Evolutionary conservation across 1,140 invertebrate genomes (phyloP), one percentile per base, ranked within the genome.

Genomic region (Aphelinus atriplicis): DNA sequence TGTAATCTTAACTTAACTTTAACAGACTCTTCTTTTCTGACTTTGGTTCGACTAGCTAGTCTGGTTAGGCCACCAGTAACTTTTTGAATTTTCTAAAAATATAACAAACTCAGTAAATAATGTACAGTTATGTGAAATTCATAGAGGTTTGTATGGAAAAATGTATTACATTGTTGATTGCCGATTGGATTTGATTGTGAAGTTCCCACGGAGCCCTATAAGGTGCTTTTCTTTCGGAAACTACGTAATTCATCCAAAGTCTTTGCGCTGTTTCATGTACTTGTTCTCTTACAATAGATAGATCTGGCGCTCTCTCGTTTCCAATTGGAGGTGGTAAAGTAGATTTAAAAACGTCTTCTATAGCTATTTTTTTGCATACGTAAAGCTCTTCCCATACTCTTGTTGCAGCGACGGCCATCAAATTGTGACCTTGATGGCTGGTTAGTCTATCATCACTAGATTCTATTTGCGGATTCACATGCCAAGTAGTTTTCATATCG

Each of bases 311-410:
- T 79, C 94, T 93, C 46, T 94, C 92, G 77, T 93, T 93, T 51
- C 89, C 89, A 10, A 90, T 84, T 10, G 95, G 92, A 56, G 89
- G 81, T 5, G 91, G 90, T 3, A 98, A 88, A 47, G 93, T 94
- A 7, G 96, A 92, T 88, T 98, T 97, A 82, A 98, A 98, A 60
- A 97, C 94, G 83, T 97, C 95, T 82, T 97, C 95, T 69, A 96
- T 95, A 2, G 97, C 95, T 0, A 96, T 96, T 88, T 99, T 98
- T 84, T 99, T 99, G 81, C 94, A 96, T 1, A 96, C 93, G 83
- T 98, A 99, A 5, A 99, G 86, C 86, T 99, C 97, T 81, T 98
- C 96, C 98, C 98, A 99, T 1, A 99, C 96, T 78, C 96, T 91
- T 55, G 93, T 93, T 1, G 97, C 97, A 10, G 97, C 97, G 9